A percentile compares a stretch with the other conserved stretches of the same genome.
Evolutionary conservation across 2,888 invertebrate genomes (phyloP).

Genomic region (Agrochola circellaris): DNA sequence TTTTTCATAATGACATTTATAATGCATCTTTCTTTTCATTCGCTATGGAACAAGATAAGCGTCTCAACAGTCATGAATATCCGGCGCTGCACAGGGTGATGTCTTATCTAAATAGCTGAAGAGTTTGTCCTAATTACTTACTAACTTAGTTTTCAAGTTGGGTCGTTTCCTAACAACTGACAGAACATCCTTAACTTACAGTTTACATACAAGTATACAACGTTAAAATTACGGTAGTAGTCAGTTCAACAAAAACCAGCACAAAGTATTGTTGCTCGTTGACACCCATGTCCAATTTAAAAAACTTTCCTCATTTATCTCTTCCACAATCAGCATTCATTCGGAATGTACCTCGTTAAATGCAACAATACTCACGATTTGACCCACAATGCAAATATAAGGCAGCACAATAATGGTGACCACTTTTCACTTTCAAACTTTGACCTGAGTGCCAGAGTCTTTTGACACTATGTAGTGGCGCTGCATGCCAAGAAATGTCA

Average conservation of each 20-base stretch:
- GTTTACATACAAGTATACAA: background rate
- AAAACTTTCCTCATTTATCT: constrained; percentile 46
- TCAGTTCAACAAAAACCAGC: constrained; percentile 2
- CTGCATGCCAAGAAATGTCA: background rate
- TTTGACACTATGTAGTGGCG: constrained; percentile 1
- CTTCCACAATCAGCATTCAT: constrained; percentile 46
- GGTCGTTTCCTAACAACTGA: background rate
- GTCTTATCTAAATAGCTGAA: background rate
- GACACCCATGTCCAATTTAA: constrained; percentile 35
- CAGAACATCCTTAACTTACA: background rate
- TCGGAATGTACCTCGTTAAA: constrained; percentile 50
- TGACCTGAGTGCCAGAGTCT: constrained; percentile 36
- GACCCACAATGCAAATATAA: constrained; percentile 59
- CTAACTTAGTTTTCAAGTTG: background rate
- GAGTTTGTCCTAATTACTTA: background rate
- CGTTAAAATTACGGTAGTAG: background rate
- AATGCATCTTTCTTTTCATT: constrained; percentile 27
- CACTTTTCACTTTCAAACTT: constrained; percentile 65
- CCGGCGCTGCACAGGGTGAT: background rate
- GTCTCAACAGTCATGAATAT: constrained; percentile 17
- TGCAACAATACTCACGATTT: constrained; percentile 57
- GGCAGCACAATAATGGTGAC: constrained; percentile 48
- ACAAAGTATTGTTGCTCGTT: constrained; percentile 23
- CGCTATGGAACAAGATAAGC: constrained; percentile 24
- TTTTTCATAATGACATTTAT: constrained; percentile 41